Evolutionary conservation across 2,888 invertebrate species (phyloP).

Genomic region (Drosophila aldrichi): DNA sequence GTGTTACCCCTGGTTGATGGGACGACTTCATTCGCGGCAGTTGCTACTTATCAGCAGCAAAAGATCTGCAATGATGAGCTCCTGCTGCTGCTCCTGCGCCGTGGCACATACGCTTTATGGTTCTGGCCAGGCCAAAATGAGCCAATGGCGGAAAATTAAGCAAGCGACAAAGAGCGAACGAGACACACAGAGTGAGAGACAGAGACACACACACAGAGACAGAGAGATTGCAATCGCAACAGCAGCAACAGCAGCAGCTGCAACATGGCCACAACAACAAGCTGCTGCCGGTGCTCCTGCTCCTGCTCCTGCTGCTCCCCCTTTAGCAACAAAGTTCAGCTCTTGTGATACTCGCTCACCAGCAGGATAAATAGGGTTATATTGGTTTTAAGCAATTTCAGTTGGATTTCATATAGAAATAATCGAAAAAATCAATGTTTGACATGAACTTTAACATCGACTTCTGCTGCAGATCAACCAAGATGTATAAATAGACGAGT

Average conservation of each 20-base stretch:
- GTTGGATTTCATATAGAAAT: too few relatives aligned
- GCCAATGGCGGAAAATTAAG: conserved; percentile 79
- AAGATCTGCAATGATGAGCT: conserved; percentile 65
- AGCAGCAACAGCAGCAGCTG: conserved; percentile 51
- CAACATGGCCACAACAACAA: conserved; percentile 57
- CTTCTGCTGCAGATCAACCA: not conserved
- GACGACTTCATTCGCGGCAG: conserved; percentile 68
- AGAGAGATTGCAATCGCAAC: conserved; percentile 72
- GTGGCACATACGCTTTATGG: conserved; percentile 72
- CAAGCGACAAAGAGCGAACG: conserved; percentile 22
- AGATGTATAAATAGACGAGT: not conserved
- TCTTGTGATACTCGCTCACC: not conserved
- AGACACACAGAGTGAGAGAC: conserved; percentile 1
- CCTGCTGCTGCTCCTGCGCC: conserved; percentile 22
- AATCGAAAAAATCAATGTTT: not conserved
- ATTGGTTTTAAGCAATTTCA: not conserved
- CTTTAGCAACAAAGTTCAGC: not conserved
- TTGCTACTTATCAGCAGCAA: conserved; percentile 61
- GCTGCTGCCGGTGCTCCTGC: conserved; percentile 6
- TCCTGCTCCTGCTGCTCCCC: too few relatives aligned
- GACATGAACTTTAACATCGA: not conserved
- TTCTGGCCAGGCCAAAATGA: conserved; percentile 59
- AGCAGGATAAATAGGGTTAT: not conserved
- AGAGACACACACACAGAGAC: conserved; percentile 21
- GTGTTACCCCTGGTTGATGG: conserved; percentile 19